Conservation (phyloP, 1,140 invertebrate genomes). For the Aphidius gifuensis region DNA sequence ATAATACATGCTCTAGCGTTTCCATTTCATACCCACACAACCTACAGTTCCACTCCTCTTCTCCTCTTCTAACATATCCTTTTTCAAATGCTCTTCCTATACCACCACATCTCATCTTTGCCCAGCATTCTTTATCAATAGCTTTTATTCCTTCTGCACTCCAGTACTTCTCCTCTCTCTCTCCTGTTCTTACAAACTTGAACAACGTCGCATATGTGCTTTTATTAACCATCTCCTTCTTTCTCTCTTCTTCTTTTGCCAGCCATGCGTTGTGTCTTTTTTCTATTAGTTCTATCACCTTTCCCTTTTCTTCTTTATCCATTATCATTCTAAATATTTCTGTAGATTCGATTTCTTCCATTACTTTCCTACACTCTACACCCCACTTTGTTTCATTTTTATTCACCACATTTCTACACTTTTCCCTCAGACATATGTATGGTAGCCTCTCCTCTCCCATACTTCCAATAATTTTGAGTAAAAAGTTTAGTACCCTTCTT, state of each 20-base stretch:
- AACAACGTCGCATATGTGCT: no score
- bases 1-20: not conserved
- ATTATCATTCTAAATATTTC: not conserved
- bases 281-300: not conserved
- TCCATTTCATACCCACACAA: not conserved
- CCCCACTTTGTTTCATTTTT: no score
- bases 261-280: no score
- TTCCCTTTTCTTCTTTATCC: not conserved
- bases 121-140: not conserved
- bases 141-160: not conserved
- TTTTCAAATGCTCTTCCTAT: not conserved
- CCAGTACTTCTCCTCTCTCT: not conserved
- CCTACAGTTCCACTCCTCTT: not conserved
- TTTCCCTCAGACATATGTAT: no score
- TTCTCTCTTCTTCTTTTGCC: no score
- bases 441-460: no score
- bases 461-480: no score
- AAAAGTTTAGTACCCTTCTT: not conserved
- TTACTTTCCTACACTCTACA: no score
- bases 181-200: no score
- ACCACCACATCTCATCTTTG: conserved; percentile 1
- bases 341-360: not conserved
- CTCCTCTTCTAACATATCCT: not conserved
- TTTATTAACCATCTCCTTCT: no score
- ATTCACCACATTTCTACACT: no score